These are phyloP conservation scores for Onthophagus taurus DNA, from an alignment of 1,140 invertebrate genomes.

Conservation along the genomic window DNA sequence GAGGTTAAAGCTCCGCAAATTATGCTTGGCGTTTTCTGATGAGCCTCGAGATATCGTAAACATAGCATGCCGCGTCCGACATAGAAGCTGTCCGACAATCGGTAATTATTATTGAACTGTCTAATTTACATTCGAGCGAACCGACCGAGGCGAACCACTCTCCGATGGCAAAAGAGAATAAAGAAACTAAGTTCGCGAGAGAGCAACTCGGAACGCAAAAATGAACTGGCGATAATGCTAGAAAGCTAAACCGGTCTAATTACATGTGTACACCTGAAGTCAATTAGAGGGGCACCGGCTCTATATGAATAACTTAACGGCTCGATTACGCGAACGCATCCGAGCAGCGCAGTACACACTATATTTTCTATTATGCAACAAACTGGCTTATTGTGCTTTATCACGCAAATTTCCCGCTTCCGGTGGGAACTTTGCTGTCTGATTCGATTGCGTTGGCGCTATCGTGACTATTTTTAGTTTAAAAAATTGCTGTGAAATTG, in stretches of 20 bases:
- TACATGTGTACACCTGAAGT: conserved; percentile 25
- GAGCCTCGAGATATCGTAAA: conserved; percentile 7
- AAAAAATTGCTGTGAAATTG: too few species aligned
- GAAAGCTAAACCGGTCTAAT: conserved; percentile 25
- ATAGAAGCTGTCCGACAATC: conserved; percentile 5
- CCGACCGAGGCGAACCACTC: too few species aligned
- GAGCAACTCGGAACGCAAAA: conserved; percentile 1
- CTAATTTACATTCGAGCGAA: conserved; percentile 21
- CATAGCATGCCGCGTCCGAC: not conserved
- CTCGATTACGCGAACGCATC: conserved; percentile 2
- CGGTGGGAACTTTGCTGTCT: too few species aligned
- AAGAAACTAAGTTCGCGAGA: not conserved
- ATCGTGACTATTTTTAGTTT: too few species aligned
- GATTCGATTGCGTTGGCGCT: too few species aligned
- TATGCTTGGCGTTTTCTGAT: too few species aligned
- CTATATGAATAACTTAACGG: conserved; percentile 9
- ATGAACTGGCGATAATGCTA: conserved; percentile 22
- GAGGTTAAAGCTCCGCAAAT: too few species aligned
- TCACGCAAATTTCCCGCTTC: too few species aligned
- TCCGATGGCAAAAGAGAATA: too few species aligned
- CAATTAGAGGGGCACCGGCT: conserved; percentile 22
- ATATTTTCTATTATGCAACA: too few species aligned
- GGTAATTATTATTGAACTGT: conserved; percentile 22
- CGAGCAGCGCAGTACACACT: too few species aligned
- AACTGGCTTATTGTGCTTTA: too few species aligned